Conservation (phyloP, 2,888 invertebrate species). For the Dynastes maya region DNA sequence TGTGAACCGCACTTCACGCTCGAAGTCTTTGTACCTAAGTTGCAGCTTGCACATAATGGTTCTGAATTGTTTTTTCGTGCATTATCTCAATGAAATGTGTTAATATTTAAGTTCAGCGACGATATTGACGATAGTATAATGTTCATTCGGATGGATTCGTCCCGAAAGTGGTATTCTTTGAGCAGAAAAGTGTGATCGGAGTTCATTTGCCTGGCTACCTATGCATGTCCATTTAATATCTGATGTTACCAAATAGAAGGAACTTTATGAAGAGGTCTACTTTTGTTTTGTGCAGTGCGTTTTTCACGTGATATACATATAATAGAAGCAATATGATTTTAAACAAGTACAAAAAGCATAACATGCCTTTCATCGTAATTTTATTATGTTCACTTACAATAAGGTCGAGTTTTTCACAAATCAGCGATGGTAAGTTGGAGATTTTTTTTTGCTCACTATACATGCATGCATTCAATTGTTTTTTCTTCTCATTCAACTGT, state of each 20-base stretch:
- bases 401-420: conserved; percentile 37
- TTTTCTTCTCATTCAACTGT: background rate
- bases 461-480: conserved; percentile 11
- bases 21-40: conserved; percentile 33
- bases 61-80: conserved; percentile 32
- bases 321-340: conserved; percentile 33
- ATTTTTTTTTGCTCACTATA: background rate
- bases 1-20: background rate
- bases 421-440: conserved; percentile 29
- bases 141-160: background rate
- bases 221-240: conserved; percentile 34
- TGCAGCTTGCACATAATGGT: conserved; percentile 28
- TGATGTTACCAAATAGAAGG: conserved; percentile 50
- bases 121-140: background rate
- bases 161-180: background rate
- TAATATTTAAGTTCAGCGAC: conserved; percentile 3
- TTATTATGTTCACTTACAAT: conserved; percentile 13
- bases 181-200: background rate
- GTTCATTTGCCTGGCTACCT: conserved; percentile 26
- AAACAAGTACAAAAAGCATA: conserved; percentile 22
- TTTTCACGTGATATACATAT: conserved; percentile 6
- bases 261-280: conserved; percentile 27
- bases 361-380: conserved; percentile 15
- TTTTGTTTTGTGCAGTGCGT: conserved; percentile 34
- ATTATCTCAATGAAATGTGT: conserved; percentile 19